phyloP scores from a whole-genome alignment of 1,140 invertebrate species.

The Plectus sambesii region DNA sequence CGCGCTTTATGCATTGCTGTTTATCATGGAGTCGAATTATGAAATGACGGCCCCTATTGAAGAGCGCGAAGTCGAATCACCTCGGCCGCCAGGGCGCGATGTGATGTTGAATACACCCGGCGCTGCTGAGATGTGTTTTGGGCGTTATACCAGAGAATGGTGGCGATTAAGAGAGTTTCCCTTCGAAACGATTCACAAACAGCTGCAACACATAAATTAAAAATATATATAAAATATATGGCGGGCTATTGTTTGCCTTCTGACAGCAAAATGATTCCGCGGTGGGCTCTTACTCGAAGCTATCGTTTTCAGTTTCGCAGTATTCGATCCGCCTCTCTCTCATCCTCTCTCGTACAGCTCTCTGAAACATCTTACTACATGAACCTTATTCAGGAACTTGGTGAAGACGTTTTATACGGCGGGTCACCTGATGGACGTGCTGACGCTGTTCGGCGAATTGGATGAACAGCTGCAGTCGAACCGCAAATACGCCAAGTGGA shows the following conservation, averaged over 20 bases:
- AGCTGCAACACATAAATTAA: slow-evolving; percentile 2
- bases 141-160: not conserved
- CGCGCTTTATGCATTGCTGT: too few relatives aligned
- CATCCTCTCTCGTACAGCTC: slow-evolving; percentile 15
- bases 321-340: too few relatives aligned
- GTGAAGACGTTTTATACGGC: slow-evolving; percentile 94
- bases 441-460: slow-evolving; percentile 67
- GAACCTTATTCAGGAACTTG: slow-evolving; percentile 61
- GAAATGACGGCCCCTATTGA: too few relatives aligned
- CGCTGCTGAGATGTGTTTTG: slow-evolving; percentile 50
- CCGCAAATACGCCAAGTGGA: slow-evolving; percentile 97
- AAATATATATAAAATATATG: slow-evolving; percentile 8
- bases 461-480: slow-evolving; percentile 50
- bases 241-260: slow-evolving; percentile 1
- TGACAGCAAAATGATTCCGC: too few relatives aligned
- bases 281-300: too few relatives aligned
- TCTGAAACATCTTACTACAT: slow-evolving; percentile 16
- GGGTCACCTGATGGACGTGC: slow-evolving; percentile 81
- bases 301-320: too few relatives aligned
- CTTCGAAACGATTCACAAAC: not conserved
- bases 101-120: too few relatives aligned
- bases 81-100: too few relatives aligned
- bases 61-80: too few relatives aligned
- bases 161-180: not conserved
- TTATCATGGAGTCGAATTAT: too few relatives aligned